Base-by-base conservation (phyloP, 2,888 invertebrate species). In the Erebia palarica region DNA sequence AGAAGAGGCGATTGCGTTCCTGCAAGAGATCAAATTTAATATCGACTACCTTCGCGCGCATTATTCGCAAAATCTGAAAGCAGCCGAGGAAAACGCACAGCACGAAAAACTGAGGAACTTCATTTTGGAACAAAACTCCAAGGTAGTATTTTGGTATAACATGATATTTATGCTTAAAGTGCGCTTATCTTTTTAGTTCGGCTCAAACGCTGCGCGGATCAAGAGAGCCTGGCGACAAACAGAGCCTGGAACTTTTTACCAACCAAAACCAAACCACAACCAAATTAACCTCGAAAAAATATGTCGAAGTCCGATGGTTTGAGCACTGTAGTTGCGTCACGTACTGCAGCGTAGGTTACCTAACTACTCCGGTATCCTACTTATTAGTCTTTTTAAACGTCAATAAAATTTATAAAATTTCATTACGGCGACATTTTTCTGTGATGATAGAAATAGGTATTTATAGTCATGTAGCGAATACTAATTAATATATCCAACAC, bases 11-110 rank as follows among this genome's bases (percentile, higher is more conserved):
- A 95, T 96, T 61, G 94, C 94, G 59, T 97, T 96, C 84, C 88
- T 97, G 21, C 96, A 96, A 84, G 96, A 96, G 82, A 96, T 97
- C 78, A 96, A 96, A 81, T 94, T 95, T 80, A 96, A 96, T 77
- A 94, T 97, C 80, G 95, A 96, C 77, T 95, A 95, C 81, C 89
- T 97, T 70, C 95, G 96, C 77, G 93, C 94, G 14, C 95, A 95
- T 82, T 95, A 95, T 84, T 86, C 94, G 0, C 94, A 94, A 77
- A 90, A 87, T 75, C 69, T 89, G 69, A 91, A 93, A 68, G 86
- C 90, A 4, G 87, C 87, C 0, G 88, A 92, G 66, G 90, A 93
- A 71, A 87, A 73, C 65, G 88, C 87, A 0, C 92, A 92, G 76
- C 93, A 93, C 70, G 91, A 93, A 75, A 90, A 90, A 70, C 79